Percentiles rank a stretch among this genome's conserved stretches.
These are phyloP conservation scores for Phaetusa simplex DNA, from an alignment of 2,113 vertebrate species.

Conservation along the genomic window DNA sequence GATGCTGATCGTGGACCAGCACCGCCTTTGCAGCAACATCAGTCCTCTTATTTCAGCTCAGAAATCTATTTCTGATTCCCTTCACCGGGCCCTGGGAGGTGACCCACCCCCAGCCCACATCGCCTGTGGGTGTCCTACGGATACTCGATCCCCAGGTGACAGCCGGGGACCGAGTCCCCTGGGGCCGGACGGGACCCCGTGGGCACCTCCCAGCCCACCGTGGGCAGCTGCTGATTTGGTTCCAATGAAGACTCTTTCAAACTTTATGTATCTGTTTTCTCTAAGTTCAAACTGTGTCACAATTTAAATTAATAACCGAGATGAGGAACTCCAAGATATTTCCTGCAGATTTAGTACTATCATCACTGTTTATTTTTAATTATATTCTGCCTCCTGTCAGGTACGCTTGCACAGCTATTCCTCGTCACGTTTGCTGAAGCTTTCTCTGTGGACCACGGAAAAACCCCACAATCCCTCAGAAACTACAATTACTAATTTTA, in stretches of 20 bases:
- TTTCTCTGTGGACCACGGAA: background rate
- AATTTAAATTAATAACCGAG: background rate
- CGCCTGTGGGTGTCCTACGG: fast-evolving
- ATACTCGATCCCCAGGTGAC: background rate
- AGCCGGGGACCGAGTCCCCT: fast-evolving
- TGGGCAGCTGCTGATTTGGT: fast-evolving
- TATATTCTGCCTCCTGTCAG: background rate
- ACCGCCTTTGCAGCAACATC: background rate
- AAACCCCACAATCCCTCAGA: background rate
- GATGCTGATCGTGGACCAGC: no score
- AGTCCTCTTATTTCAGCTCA: background rate
- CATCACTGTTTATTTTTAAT: background rate
- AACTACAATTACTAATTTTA: background rate
- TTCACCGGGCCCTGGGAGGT: fast-evolving
- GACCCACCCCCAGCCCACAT: background rate
- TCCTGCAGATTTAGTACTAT: background rate
- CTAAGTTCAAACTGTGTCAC: background rate
- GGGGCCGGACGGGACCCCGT: fast-evolving
- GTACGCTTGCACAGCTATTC: background rate
- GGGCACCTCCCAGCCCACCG: background rate
- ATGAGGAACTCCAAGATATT: background rate
- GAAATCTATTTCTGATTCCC: background rate
- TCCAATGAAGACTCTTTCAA: background rate
- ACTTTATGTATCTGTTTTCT: background rate
- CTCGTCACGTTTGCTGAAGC: background rate